Base-by-base conservation (phyloP, 37 sponge, comb jelly and placozoan genomes). In the Lycopodina hypogea region DNA sequence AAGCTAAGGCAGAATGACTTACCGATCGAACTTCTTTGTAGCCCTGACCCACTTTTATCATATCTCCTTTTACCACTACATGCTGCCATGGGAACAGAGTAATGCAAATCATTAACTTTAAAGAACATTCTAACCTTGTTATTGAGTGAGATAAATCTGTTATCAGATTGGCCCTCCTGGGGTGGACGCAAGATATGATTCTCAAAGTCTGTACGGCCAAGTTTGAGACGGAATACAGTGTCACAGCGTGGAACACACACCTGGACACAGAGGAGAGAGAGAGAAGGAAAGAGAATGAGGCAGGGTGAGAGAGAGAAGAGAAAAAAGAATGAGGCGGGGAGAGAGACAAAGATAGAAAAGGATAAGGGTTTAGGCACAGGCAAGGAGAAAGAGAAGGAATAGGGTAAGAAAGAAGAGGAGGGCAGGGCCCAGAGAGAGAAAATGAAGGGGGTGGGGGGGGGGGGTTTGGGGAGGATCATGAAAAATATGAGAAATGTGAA, bases 181-280 rank as follows among this genome's bases (percentile, higher is more conserved):
- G 76, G 26, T 15, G 71, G 71, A 24, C 57, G 55, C 0, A 94
- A 69, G 69, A 90, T 78, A 71, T 94, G 95, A 33, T 76, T 94
- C 81, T 94, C 95, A 70, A 94, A 87, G 69, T 94, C 92, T 14
- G 32, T 74, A 38, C 68, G 62, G 35, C 39, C 53, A 52, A 88
- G 55, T 37, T 76, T 87, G 55, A 90, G 79, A 15, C 86, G 71
- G 1, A 70, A 81, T 21, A 80, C 86, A 3, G 83, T 78, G 39
- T 85, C 95, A 37, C 56, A 48, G 9, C 95, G 38, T 11, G 95
- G 95, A 7, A 94, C 85, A 76, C 78, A 90, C 19, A 94, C 61
- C 95, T 94, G 59, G 11, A 68, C 1, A n/a, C 57, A 63, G 35
- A 42, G 34, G 36, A 70, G 24, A 14, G 64, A 15, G 68, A 34